Percentiles rank a stretch among this genome's conserved stretches.
phyloP scores from a whole-genome alignment of 2,888 invertebrate genomes.

The Tipula vernalis region DNA sequence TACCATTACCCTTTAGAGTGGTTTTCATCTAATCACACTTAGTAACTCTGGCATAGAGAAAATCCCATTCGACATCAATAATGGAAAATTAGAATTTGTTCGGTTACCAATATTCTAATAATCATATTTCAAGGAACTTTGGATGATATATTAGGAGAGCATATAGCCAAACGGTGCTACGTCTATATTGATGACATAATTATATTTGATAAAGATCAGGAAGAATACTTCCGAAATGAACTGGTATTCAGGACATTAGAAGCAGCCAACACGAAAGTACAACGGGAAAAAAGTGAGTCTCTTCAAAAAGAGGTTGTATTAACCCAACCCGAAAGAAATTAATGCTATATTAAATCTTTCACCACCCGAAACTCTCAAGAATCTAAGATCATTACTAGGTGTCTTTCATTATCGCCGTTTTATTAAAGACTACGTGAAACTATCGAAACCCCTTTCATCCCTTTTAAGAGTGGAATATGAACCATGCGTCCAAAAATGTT shows the following conservation, averaged over 20 bases:
- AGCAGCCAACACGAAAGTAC: background rate
- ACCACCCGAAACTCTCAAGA: too few species aligned
- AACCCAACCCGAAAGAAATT: background rate
- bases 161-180: too few species aligned
- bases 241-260: background rate
- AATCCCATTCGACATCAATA: background rate
- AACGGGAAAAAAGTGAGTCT: background rate
- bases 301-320: background rate
- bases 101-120: too few species aligned
- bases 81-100: too few species aligned
- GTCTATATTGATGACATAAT: too few species aligned
- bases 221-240: too few species aligned
- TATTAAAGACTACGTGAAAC: background rate
- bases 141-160: too few species aligned
- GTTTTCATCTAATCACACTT: background rate
- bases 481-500: background rate
- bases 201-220: too few species aligned
- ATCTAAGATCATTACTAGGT: background rate
- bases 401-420: background rate
- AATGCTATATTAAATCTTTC: too few species aligned
- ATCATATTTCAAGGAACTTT: background rate
- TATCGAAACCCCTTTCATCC: background rate
- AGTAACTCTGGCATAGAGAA: background rate
- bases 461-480: background rate
- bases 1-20: background rate